Evolutionary conservation across 2,888 invertebrate genomes (phyloP), one percentile per base, ranked within the genome.

Genomic region (Amphimallon solstitiale): DNA sequence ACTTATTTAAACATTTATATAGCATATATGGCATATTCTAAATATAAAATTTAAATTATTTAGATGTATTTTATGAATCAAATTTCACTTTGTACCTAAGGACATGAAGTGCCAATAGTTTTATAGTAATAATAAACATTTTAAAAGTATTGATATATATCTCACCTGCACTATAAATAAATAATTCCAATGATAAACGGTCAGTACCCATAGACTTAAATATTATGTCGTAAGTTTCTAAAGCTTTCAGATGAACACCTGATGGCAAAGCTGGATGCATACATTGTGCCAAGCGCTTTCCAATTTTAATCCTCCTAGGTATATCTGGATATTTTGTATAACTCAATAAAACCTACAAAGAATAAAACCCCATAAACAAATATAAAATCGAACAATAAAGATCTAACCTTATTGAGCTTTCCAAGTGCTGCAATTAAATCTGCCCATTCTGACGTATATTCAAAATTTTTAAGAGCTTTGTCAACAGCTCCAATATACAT

Each of bases 401-500:
- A 56, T 72, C 75, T 72, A 83, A 93, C 95, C 88, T 95, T 95
- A 81, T 93, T 94, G 35, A 96, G 85, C 83, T 95, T 95, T 54
- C 92, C 93, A 34, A 97, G 83, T 3, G 95, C 94, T 62, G 94
- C 91, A 76, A 97, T 96, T 59, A 96, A 85, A 84, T 97, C 96
- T 63, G 95, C 94, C 96, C 96, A 96, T 87, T 96, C 95, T 75
- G 92, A 92, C n/a, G 95, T 94, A 78, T 92, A 92, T 78, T 97
- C 96, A 83, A 96, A 97, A 81, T 90, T 92, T 79, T 92, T 93
- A 69, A 96, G 84, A 12, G 94, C 94, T 81, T 93, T 94, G 80
- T 96, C 95, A 61, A 96, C 90, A 69, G 91, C 89, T 46, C 89
- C 88, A 71, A 91, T 91, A 81, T 92, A 91, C 85, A 90, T 88